A percentile compares a stretch with the other conserved stretches of the same genome.
phyloP scores from a whole-genome alignment of 1,140 invertebrate species.

The Trissolcus basalis region DNA sequence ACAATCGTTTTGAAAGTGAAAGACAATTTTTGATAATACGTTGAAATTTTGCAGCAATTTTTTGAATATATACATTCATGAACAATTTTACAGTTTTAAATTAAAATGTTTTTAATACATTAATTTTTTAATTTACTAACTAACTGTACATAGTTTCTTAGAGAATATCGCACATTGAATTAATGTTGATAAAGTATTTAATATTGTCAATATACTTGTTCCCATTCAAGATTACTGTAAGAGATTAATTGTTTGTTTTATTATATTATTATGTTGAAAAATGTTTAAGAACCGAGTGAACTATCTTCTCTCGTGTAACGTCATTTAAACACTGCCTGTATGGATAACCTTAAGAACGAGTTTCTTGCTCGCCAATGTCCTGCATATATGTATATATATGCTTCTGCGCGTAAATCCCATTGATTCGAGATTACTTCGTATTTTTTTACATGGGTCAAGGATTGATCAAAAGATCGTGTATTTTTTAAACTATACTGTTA shows the following conservation, averaged over 20 bases:
- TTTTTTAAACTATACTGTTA: slow-evolving; percentile 19
- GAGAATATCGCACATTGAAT: no score
- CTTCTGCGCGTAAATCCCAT: slow-evolving; percentile 45
- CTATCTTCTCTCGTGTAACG: slow-evolving; percentile 32
- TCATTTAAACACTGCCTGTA: slow-evolving; percentile 45
- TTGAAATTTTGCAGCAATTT: no score
- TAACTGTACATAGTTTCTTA: not conserved
- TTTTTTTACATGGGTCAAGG: slow-evolving; percentile 60
- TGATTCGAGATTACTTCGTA: slow-evolving; percentile 47
- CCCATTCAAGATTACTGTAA: slow-evolving; percentile 42
- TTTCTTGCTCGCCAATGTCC: slow-evolving; percentile 55
- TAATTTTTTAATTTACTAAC: slow-evolving; percentile 5
- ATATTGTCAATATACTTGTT: slow-evolving; percentile 15
- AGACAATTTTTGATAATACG: no score
- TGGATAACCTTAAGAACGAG: slow-evolving; percentile 60
- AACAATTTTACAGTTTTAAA: no score
- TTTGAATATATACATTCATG: no score
- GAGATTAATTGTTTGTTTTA: slow-evolving; percentile 29
- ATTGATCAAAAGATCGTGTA: slow-evolving; percentile 60
- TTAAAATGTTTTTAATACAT: no score
- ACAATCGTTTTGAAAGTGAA: slow-evolving; percentile 27
- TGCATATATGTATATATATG: slow-evolving; percentile 51
- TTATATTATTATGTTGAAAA: slow-evolving; percentile 32
- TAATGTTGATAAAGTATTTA: no score
- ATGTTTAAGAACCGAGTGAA: slow-evolving; percentile 30